These are phyloP conservation scores for Schizaphis graminum DNA, from an alignment of 2,888 invertebrate genomes.

Conservation along the genomic window DNA sequence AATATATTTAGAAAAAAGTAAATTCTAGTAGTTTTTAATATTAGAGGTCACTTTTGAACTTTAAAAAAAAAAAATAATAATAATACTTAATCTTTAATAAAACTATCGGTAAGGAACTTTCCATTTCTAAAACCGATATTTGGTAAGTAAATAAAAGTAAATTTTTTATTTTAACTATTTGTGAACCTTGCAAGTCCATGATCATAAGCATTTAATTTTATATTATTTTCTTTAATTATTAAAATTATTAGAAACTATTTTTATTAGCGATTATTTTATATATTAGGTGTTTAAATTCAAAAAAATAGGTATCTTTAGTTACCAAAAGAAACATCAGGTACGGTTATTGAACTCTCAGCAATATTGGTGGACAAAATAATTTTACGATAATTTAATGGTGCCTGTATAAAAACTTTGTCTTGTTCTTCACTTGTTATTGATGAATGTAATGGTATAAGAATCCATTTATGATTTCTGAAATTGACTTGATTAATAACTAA, in stretches of 20 bases:
- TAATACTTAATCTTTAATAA: too few relatives aligned
- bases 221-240: background rate
- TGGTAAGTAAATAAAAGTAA: background rate
- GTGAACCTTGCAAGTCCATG: background rate
- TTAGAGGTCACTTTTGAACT: background rate
- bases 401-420: slow-evolving; percentile 75
- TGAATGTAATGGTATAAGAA: slow-evolving; percentile 76
- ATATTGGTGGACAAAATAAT: slow-evolving; percentile 92
- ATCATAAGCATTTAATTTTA: background rate
- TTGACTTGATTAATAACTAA: background rate
- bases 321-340: slow-evolving; percentile 89
- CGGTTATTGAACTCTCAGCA: slow-evolving; percentile 93
- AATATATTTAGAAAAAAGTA: background rate
- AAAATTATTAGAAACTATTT: background rate
- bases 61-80: too few relatives aligned
- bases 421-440: slow-evolving; percentile 86
- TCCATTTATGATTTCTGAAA: slow-evolving; percentile 66
- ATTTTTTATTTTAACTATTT: background rate
- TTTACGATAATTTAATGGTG: slow-evolving; percentile 80
- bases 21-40: background rate
- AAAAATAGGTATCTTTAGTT: slow-evolving; percentile 66
- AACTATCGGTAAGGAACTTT: too few relatives aligned
- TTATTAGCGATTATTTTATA: background rate
- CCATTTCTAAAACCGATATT: background rate
- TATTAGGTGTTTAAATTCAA: background rate